Conservation (phyloP, 1,140 invertebrate genomes). For the Hylaeus volcanicus region DNA sequence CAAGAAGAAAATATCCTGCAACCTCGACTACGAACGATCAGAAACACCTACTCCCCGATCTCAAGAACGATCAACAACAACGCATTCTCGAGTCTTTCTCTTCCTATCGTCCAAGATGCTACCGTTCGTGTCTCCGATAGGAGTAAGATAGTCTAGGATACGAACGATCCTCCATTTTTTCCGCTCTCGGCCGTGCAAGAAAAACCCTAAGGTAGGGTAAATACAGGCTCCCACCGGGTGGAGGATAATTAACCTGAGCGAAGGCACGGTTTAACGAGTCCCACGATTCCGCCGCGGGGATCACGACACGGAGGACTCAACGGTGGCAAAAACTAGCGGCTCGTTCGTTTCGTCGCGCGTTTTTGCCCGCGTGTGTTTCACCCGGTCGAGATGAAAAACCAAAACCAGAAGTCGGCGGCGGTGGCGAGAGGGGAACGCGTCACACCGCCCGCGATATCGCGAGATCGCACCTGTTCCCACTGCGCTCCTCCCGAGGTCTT, state of each 20-base stretch:
- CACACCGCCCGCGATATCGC: constrained; percentile 10
- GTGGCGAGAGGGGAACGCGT: not conserved
- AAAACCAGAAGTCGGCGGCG: too few species aligned
- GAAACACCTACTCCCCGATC: not conserved
- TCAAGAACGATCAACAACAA: not conserved
- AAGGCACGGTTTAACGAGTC: constrained; percentile 47
- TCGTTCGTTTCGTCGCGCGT: constrained; percentile 47
- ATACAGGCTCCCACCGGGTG: constrained; percentile 23
- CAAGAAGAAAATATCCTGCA: too few species aligned
- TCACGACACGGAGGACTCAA: constrained; percentile 33
- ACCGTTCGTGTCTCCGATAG: constrained; percentile 26
- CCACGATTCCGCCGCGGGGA: constrained; percentile 46
- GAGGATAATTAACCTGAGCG: constrained; percentile 47
- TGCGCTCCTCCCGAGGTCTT: not conserved
- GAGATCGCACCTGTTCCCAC: constrained; percentile 31
- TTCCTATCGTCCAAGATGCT: not conserved
- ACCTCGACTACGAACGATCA: not conserved
- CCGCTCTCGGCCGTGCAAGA: not conserved
- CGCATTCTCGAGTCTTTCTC: not conserved
- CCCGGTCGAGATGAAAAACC: constrained; percentile 12
- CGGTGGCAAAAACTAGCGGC: constrained; percentile 34
- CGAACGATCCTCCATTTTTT: constrained; percentile 25
- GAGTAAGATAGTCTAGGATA: constrained; percentile 2
- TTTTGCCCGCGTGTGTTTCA: constrained; percentile 25
- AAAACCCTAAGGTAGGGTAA: constrained; percentile 8